Evolutionary conservation across 1,140 invertebrate species (phyloP), one percentile per base, ranked within the genome.

Genomic region (Vanessa atalanta): DNA sequence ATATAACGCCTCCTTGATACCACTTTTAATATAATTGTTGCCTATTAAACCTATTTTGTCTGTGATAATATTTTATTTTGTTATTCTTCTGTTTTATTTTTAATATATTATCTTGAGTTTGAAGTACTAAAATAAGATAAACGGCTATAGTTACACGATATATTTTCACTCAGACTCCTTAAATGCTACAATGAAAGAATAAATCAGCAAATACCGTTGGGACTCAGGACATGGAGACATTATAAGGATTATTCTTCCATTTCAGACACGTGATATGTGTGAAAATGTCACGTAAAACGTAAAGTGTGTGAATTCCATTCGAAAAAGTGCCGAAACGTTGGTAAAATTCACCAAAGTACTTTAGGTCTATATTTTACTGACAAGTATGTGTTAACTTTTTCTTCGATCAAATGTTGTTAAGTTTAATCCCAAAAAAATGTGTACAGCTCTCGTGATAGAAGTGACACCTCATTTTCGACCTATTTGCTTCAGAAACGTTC

Each of bases 161-260:
- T 16, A 53, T 53, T n/a, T 15, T 16, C 8, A 53, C 50, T 15
- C 15, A 53, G n/a, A 15, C 8, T 57, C 20, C n/a, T 57, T 57
- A 12, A 57, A 61, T 61, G 57, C 3, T 61, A 61, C 31, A 61
- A 61, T n/a, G 31, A 13, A 13, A 61, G 31, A 31, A 57, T 57
- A 57, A 57, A 61, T 61, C 23, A 61, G 14, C 14, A 60, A 61
- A 61, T 23, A 37, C 15, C 31, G 16, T n/a, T 23, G 23, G 23
- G 57, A 37, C 23, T 61, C 14, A 15, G 23, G 13, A 31, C 31
- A 6, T 23, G 57, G 37, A 61, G 57, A 61, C 57, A 61, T 61
- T 61, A 61, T 23, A 2, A 16, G 57, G 57, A 61, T 61, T 61
- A 61, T 61, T 61, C 15, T 61, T 37, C 57, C 57, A 61, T 61